Evolutionary conservation across 2,888 invertebrate species (phyloP), one percentile per base, ranked within the genome.

Genomic region (Drosophila rubida): DNA sequence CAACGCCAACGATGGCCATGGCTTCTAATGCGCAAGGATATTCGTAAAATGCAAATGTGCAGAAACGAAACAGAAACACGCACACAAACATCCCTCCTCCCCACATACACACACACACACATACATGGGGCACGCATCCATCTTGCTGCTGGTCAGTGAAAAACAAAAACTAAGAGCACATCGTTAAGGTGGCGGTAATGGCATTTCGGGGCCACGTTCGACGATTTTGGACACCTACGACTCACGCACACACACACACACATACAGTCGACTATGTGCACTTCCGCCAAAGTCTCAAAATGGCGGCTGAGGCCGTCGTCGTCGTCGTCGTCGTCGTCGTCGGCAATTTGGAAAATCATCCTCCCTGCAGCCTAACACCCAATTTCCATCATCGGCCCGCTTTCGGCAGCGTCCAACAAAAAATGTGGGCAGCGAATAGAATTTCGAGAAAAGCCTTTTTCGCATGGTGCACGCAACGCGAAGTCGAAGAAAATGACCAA

Each of bases 21-120:
- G 75, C 74, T 78, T 86, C 87, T 88, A 88, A 88, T 89, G 88
- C 87, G 84, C 88, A 87, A 88, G 89, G 86, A 89, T 88, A 88
- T 88, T 86, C 88, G 89, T 80, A 86, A 87, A 88, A 88, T 88
- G 88, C 86, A 89, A 88, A 88, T 87, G 86, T 80, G 80, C 80
- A 81, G 78, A 87, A 85, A 83, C 75, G 82, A 82, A 80, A 73
- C 73, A 80, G 45, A 65, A 54, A 68, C 66, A 68, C 66, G 37
- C 61, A 46, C 55, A 35, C 57, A 45, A 61, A 45, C 55, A 58
- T 39, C 58, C 59, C 44, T 19, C 60, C 32, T 32, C 55, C 45
- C 49, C 45, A 42, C 48, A 46, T 35, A 51, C 45, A 42, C 48
- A 46, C 39, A 6, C 46, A 19, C 48, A 41, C 42, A 23, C 39